These are phyloP conservation scores for Acrobasis consociella DNA, from an alignment of 2,888 invertebrate genomes.

Conservation along the genomic window DNA sequence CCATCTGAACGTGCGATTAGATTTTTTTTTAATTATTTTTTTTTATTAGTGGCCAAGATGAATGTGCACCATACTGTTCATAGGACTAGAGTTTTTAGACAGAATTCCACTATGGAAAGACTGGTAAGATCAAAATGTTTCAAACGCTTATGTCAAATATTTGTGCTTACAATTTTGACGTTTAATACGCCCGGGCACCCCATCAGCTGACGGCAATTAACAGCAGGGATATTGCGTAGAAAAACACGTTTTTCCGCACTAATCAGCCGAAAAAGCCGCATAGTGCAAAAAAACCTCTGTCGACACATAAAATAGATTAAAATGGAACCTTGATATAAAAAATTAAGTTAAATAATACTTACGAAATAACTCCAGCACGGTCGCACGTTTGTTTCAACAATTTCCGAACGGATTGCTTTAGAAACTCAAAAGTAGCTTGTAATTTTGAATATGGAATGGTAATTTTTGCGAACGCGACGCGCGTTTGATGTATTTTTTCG, in stretches of 20 bases:
- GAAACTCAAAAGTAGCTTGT: slow-evolving; percentile 37
- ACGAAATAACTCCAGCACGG: slow-evolving; percentile 69
- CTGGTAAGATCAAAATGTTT: slow-evolving; percentile 52
- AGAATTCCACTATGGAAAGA: slow-evolving; percentile 54
- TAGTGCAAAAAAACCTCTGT: slow-evolving; percentile 36
- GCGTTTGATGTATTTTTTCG: slow-evolving; percentile 73
- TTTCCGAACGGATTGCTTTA: slow-evolving; percentile 37
- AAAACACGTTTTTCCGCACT: slow-evolving; percentile 27
- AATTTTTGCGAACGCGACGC: slow-evolving; percentile 66
- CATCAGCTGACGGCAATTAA: slow-evolving; percentile 64
- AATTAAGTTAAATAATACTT: slow-evolving; percentile 53
- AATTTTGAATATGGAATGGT: slow-evolving; percentile 54
- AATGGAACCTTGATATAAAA: slow-evolving; percentile 53
- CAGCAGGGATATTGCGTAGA: slow-evolving; percentile 18
- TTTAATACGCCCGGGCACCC: slow-evolving; percentile 47
- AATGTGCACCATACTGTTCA: slow-evolving; percentile 65
- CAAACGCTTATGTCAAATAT: slow-evolving; percentile 1
- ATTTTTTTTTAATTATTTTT: slow-evolving; percentile 28
- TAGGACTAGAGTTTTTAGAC: slow-evolving; percentile 51
- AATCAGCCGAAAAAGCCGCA: slow-evolving; percentile 30
- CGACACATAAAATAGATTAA: slow-evolving; percentile 54
- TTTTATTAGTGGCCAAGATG: slow-evolving; percentile 48
- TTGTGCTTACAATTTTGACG: slow-evolving; percentile 43
- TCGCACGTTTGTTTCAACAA: slow-evolving; percentile 54
- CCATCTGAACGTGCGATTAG: slow-evolving; percentile 59